phyloP scores from a whole-genome alignment of 2,113 vertebrate genomes.

The Hydrochoerus hydrochaeris region DNA sequence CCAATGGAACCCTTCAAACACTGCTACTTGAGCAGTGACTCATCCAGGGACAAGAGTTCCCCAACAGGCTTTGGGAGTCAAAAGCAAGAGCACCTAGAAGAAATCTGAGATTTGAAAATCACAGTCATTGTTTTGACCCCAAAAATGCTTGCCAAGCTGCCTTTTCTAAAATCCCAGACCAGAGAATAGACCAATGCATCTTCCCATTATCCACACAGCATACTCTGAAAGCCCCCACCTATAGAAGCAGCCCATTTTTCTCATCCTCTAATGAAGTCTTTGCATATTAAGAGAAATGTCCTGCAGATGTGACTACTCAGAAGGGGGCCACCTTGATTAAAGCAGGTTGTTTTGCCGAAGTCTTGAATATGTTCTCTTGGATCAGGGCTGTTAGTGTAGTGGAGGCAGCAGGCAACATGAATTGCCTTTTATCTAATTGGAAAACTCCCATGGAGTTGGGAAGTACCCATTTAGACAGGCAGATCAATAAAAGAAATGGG shows the following conservation, averaged over 20 bases:
- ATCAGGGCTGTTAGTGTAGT: slow-evolving; percentile 80
- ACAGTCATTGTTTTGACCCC: neutral
- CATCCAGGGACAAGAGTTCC: neutral
- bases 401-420: slow-evolving; percentile 83
- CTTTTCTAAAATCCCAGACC: neutral
- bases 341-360: slow-evolving; percentile 81
- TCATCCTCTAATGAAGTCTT: slow-evolving; percentile 24
- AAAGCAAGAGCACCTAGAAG: neutral
- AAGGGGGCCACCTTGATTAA: slow-evolving; percentile 84
- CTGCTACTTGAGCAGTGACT: neutral
- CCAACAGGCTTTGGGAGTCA: too few relatives aligned
- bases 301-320: slow-evolving; percentile 66
- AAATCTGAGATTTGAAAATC: neutral
- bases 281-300: slow-evolving; percentile 70
- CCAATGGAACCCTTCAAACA: neutral
- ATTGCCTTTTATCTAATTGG: slow-evolving; percentile 90
- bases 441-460: slow-evolving; percentile 87
- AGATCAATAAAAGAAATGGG: slow-evolving; percentile 87
- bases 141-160: neutral
- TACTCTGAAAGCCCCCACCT: slow-evolving; percentile 32
- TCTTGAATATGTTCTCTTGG: slow-evolving; percentile 75
- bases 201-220: slow-evolving; percentile 5
- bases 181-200: neutral
- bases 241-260: slow-evolving; percentile 54
- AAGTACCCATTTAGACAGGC: slow-evolving; percentile 86